Conservation (phyloP, 2,888 invertebrate species). For the Plemyria rubiginata region DNA sequence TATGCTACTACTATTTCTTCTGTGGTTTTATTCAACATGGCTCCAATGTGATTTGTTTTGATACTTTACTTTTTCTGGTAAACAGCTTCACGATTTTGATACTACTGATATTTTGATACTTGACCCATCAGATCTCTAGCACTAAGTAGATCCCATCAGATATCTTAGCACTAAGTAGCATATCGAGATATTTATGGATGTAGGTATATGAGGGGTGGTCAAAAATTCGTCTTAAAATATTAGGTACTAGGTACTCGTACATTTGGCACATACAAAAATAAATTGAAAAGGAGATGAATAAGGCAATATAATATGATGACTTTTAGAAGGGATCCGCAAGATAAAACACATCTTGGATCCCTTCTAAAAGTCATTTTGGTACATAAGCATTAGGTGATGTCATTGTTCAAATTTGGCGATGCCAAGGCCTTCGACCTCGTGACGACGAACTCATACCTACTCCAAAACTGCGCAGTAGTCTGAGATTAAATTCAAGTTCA, state of each 20-base stretch:
- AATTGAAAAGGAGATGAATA: neutral
- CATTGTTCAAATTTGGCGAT: constrained; percentile 73
- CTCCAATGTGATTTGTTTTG: constrained; percentile 16
- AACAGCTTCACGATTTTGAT: too few species aligned
- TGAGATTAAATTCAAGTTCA: constrained; percentile 10
- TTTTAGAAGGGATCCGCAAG: constrained; percentile 2
- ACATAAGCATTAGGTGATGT: constrained; percentile 35
- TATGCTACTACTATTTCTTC: too few species aligned
- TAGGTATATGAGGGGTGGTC: too few species aligned
- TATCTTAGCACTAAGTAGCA: too few species aligned
- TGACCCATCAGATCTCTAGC: too few species aligned
- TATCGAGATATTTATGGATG: too few species aligned
- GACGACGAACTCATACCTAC: constrained; percentile 47
- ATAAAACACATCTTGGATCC: too few species aligned
- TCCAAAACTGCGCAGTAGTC: constrained; percentile 41
- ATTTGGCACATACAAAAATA: too few species aligned
- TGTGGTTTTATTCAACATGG: constrained; percentile 36
- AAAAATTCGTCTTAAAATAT: too few species aligned
- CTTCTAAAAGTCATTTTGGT: constrained; percentile 14
- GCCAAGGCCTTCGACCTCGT: constrained; percentile 73
- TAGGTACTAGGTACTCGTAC: too few species aligned
- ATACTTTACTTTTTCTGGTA: constrained; percentile 8
- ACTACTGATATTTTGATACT: too few species aligned
- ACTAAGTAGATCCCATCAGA: too few species aligned
- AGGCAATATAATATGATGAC: constrained; percentile 3